Evolutionary conservation across 2,888 invertebrate species (phyloP), one percentile per base, ranked within the genome.

Genomic region (Archaeoteleia sp.): DNA sequence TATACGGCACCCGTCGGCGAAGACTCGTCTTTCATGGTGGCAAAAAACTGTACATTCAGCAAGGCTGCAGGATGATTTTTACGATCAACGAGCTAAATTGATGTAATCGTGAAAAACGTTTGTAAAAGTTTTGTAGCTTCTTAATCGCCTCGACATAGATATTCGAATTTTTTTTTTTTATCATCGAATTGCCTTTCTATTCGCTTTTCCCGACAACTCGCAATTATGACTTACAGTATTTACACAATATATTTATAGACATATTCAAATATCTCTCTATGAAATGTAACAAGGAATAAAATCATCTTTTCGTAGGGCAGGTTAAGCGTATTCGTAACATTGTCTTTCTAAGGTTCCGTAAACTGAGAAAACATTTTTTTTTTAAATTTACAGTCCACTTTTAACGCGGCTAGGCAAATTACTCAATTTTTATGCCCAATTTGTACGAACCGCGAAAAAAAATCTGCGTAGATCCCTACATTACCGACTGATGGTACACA

Each of bases 241-340:
- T 62, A 67, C 53, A 67, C 32, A 60, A 55, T 67, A 45, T 67
- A 61, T 61, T 30, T 30, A 30, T 30, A 30, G 30, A 30, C 30
- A 30, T 10, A 30, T 30, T 6, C n/a, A n/a, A 10, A 30, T 30
- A 30, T 30, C 9, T 32, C 39, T 17, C 35, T 29, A 32, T 35
- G 55, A 67, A 62, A 40, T 67, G 15, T 66, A 67, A 67, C 57
- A 67, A 67, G 67, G 57, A 67, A 67, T 53, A 62, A 67, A 62
- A 67, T 58, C 45, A 58, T 62, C 51, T 60, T 66, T 55, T 49
- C 48, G 35, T 57, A 66, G 66, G 43, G 54, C 51, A 67, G 39
- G 30, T 57, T 67, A 67, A 67, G 67, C 67, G 67, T 67, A 67
- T 62, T 61, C 49, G 45, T 53, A 32, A 61, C 55, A 67, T 34